These are phyloP conservation scores for Channa striata DNA, from an alignment of 2,797 vertebrate genomes.

Conservation along the genomic window DNA sequence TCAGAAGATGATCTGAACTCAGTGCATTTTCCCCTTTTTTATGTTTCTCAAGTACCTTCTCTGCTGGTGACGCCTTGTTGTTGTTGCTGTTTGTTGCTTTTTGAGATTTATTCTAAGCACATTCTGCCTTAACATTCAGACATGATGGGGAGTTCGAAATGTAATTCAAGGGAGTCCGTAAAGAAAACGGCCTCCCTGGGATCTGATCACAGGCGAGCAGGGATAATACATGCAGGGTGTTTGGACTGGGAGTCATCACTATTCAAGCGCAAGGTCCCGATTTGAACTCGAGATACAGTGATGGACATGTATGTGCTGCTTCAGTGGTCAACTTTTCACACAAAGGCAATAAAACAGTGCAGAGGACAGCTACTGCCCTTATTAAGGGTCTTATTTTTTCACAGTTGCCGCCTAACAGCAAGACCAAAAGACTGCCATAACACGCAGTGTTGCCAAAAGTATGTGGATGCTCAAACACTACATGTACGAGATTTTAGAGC, in stretches of 20 bases:
- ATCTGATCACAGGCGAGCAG: conserved; percentile 58
- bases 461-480: not conserved
- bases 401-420: conserved; percentile 7
- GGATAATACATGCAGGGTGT: conserved; percentile 53
- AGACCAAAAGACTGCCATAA: conserved; percentile 8
- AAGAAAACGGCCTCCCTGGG: conserved; percentile 59
- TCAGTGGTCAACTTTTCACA: conserved; percentile 32
- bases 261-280: conserved; percentile 47
- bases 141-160: conserved; percentile 47
- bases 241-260: conserved; percentile 52
- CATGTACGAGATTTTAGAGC: too few relatives aligned
- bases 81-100: conserved; percentile 50
- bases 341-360: conserved; percentile 7
- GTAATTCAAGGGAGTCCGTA: conserved; percentile 56
- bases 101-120: conserved; percentile 51
- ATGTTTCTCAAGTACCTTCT: conserved; percentile 15
- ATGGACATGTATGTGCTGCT: conserved; percentile 32
- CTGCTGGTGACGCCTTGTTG: conserved; percentile 32
- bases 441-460: not conserved
- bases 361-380: conserved; percentile 9
- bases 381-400: conserved; percentile 30
- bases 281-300: conserved; percentile 45
- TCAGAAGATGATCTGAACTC: conserved; percentile 18
- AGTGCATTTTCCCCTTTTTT: conserved; percentile 19
- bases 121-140: conserved; percentile 51